Evolutionary conservation across 2,113 vertebrate genomes (phyloP), one percentile per base, ranked within the genome.

Genomic region (Natator depressus): DNA sequence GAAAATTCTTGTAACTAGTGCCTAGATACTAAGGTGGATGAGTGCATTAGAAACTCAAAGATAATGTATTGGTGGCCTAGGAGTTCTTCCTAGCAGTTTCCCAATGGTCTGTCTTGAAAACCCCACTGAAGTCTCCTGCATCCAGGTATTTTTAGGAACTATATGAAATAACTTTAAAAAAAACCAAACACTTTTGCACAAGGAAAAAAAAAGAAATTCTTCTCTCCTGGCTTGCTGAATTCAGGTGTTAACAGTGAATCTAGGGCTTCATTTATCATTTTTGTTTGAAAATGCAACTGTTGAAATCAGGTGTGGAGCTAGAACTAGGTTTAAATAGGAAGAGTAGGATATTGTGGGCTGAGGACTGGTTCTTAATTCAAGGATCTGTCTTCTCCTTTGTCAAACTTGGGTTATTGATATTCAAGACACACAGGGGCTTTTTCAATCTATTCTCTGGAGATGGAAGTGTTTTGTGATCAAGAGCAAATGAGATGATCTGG

Each of bases 391-490:
- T 82, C 8, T 86, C 35, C 80, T 31, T 8, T 55, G 35, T 42
- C 35, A 76, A 72, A 11, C 1, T 35, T 75, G 6, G 20, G 29
- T 86, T 55, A 8, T 8, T 95, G 49, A 83, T 10, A 20, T 53
- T 10, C n/a, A 53, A 5, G 2, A 0, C 35, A 31, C 13, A 47
- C n/a, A 38, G 5, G 5, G 35, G 35, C 31, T 35, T 69, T 65
- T 59, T 10, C 24, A 8, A 20, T 69, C 2, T 38, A 35, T 29
- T 1, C 1, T 31, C 35, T 19, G 83, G 27, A 8, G 83, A 76
- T 2, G 3, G 31, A 57, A 19, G 29, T 84, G 35, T 22, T 59
- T 46, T 17, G 0, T 2, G 31, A 20, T 89, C 42, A 85, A 93
- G 87, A 46, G 10, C 31, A 62, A 10, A 55, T 2, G 6, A 50